phyloP scores from a whole-genome alignment of 1,140 invertebrate genomes.

The Cherax quadricarinatus region DNA sequence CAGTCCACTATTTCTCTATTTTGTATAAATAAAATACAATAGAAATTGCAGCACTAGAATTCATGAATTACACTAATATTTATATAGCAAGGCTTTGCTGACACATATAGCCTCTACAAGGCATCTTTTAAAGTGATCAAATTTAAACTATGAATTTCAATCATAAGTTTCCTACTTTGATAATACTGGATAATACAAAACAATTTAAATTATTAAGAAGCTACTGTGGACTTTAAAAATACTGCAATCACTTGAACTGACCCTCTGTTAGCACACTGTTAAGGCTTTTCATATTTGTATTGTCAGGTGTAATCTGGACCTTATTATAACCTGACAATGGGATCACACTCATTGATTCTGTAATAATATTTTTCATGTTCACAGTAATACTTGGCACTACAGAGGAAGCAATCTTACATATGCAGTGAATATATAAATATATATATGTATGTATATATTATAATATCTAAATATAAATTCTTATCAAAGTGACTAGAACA shows the following conservation, averaged over 20 bases:
- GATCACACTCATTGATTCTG: conserved; percentile 37
- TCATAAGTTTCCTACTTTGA: background rate
- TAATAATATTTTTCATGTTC: conserved; percentile 43
- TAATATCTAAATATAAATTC: conserved; percentile 42
- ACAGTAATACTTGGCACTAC: conserved; percentile 54
- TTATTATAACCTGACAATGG: conserved; percentile 27
- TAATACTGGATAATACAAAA: background rate
- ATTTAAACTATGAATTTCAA: background rate
- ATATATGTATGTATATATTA: conserved; percentile 41
- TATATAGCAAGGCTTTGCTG: conserved; percentile 26
- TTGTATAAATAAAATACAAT: background rate
- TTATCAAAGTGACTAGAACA: conserved; percentile 65
- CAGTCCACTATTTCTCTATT: background rate
- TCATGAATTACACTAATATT: background rate
- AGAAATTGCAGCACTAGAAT: background rate
- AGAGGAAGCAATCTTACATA: conserved; percentile 64
- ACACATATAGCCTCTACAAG: background rate
- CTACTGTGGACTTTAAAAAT: conserved; percentile 32
- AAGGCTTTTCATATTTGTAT: conserved; percentile 35
- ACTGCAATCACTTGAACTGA: conserved; percentile 34
- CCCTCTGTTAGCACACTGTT: conserved; percentile 35
- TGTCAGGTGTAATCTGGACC: conserved; percentile 42
- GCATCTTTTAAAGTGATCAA: background rate
- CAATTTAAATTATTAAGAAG: background rate
- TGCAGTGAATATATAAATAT: conserved; percentile 28